These are phyloP conservation scores for Lontra canadensis DNA, from an alignment of 2,113 vertebrate genomes.

Conservation along the genomic window DNA sequence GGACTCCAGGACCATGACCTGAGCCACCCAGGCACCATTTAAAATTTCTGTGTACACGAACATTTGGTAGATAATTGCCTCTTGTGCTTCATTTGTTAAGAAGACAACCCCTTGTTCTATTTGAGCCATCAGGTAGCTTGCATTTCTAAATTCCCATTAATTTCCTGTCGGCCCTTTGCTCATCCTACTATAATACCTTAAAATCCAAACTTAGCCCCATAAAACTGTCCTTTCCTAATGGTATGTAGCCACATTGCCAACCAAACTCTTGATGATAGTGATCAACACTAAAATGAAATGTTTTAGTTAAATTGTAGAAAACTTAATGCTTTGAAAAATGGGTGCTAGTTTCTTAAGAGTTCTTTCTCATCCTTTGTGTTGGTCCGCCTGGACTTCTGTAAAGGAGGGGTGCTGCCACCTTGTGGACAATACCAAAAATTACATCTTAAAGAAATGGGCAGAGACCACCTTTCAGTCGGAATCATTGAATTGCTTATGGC, in stretches of 20 bases:
- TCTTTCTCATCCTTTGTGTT: conserved; percentile 48
- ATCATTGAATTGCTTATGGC: not conserved
- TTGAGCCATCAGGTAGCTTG: not conserved
- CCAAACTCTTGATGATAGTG: not conserved
- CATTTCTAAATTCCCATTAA: not conserved
- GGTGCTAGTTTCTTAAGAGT: not conserved
- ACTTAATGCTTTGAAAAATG: conserved; percentile 26
- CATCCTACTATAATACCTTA: not conserved
- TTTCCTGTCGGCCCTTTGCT: not conserved
- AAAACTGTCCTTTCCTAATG: not conserved
- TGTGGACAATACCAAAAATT: conserved; percentile 73
- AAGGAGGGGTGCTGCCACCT: conserved; percentile 78
- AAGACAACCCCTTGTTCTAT: not conserved
- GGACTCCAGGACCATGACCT: not conserved
- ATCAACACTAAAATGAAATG: not conserved
- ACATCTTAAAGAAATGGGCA: not conserved
- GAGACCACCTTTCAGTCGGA: not conserved
- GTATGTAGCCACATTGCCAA: not conserved
- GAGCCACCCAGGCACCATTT: not conserved
- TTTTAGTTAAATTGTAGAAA: not conserved
- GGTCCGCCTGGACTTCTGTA: conserved; percentile 41
- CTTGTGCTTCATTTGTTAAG: not conserved
- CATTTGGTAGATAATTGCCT: not conserved
- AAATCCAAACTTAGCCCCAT: not conserved
- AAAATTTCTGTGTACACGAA: not conserved